These are phyloP conservation scores for Burhinus bistriatus DNA, from an alignment of 2,113 vertebrate genomes.

Conservation along the genomic window DNA sequence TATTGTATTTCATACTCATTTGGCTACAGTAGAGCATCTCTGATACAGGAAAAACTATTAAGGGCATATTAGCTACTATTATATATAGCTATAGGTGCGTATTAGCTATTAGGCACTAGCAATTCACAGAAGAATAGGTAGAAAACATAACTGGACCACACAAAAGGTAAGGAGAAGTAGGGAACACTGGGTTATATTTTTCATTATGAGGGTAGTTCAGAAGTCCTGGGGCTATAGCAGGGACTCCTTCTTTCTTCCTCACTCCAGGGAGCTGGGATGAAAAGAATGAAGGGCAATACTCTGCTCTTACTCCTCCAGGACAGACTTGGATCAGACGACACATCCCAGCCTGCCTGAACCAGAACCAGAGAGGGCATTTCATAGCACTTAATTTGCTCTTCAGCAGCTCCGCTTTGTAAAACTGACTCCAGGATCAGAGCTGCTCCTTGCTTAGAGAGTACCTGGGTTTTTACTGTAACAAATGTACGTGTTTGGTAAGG, in stretches of 20 bases:
- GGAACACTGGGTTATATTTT: neutral
- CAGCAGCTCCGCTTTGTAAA: neutral
- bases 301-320: neutral
- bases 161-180: neutral
- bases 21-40: neutral
- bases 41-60: neutral
- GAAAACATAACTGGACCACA: neutral
- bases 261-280: neutral
- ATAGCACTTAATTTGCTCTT: neutral
- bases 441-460: neutral
- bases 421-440: neutral
- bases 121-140: conserved; percentile 4
- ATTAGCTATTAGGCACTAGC: conserved; percentile 13
- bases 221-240: neutral
- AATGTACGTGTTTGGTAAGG: neutral
- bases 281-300: neutral
- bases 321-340: neutral
- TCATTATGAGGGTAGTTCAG: neutral
- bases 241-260: neutral
- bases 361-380: neutral
- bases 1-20: neutral
- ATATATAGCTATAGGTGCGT: too few relatives aligned
- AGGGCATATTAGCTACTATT: neutral
- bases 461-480: neutral
- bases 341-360: neutral